A percentile compares a stretch with the other conserved stretches of the same genome.
These are phyloP conservation scores for Mirounga angustirostris DNA, from an alignment of 2,113 vertebrate species.

Conservation along the genomic window DNA sequence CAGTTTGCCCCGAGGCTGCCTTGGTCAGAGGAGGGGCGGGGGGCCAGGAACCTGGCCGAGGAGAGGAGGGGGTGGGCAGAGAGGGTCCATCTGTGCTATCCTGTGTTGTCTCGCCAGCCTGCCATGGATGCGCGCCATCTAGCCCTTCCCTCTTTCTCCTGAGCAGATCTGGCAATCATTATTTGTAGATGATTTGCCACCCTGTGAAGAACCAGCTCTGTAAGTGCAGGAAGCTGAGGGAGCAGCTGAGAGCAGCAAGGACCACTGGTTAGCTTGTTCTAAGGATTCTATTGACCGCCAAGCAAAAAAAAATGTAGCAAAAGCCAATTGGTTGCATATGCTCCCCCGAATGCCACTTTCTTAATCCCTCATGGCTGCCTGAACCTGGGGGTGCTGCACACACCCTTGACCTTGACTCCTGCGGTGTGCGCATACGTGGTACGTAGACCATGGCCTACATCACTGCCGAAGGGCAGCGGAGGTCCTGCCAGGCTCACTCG, in stretches of 20 bases:
- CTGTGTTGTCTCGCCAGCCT: not conserved
- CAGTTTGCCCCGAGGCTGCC: too few species aligned
- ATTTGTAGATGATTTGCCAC: not conserved
- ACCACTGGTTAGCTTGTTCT: not conserved
- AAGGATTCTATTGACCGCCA: not conserved
- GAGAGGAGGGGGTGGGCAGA: fast-evolving
- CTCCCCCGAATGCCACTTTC: not conserved
- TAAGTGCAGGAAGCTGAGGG: too few species aligned
- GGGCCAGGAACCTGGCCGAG: fast-evolving
- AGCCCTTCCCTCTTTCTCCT: not conserved
- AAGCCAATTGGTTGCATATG: not conserved
- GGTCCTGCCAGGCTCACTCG: fast-evolving
- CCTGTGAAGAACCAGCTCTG: not conserved
- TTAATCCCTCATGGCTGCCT: too few species aligned
- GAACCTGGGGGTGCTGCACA: not conserved
- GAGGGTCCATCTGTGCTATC: fast-evolving
- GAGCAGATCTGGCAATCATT: not conserved
- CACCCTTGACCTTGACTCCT: not conserved
- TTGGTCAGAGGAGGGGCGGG: not conserved
- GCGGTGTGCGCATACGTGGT: fast-evolving
- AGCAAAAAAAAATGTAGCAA: not conserved
- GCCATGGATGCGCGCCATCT: fast-evolving
- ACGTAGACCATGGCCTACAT: fast-evolving
- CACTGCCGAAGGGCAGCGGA: too few species aligned
- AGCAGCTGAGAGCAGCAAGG: not conserved